phyloP scores from a whole-genome alignment of 2,113 vertebrate species.

The Sylvietta virens region DNA sequence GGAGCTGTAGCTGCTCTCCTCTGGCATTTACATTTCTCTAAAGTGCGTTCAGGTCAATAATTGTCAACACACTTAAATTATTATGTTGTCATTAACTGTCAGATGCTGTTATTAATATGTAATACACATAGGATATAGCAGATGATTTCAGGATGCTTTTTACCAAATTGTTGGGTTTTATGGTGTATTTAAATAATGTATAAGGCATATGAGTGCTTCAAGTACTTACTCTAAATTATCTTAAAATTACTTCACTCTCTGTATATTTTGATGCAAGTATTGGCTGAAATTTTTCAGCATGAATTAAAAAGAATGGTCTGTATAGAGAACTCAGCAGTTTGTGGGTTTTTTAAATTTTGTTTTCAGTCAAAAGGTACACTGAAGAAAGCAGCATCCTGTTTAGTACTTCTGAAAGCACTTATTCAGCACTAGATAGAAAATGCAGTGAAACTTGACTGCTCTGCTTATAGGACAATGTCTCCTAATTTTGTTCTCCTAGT shows the following conservation, averaged over 20 bases:
- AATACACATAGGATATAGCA: not conserved
- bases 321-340: not conserved
- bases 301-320: not conserved
- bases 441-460: not conserved
- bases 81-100: slow-evolving; percentile 4
- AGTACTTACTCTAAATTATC: not conserved
- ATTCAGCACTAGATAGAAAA: slow-evolving; percentile 32
- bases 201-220: not conserved
- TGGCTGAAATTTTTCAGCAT: not conserved
- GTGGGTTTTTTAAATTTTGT: not conserved
- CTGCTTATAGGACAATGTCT: not conserved
- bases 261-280: not conserved
- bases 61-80: not conserved
- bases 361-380: slow-evolving; percentile 20
- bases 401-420: slow-evolving; percentile 23
- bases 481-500: slow-evolving; percentile 16
- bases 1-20: slow-evolving; percentile 1
- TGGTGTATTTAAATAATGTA: not conserved
- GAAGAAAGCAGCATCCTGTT: not conserved
- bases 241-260: not conserved
- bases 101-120: not conserved
- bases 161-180: not conserved
- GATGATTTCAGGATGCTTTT: not conserved
- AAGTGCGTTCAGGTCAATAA: not conserved
- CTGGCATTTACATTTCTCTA: slow-evolving; percentile 10